Evolutionary conservation across 37 sponge, comb jelly and placozoan genomes (phyloP).

Genomic region (Beroe ovata): DNA sequence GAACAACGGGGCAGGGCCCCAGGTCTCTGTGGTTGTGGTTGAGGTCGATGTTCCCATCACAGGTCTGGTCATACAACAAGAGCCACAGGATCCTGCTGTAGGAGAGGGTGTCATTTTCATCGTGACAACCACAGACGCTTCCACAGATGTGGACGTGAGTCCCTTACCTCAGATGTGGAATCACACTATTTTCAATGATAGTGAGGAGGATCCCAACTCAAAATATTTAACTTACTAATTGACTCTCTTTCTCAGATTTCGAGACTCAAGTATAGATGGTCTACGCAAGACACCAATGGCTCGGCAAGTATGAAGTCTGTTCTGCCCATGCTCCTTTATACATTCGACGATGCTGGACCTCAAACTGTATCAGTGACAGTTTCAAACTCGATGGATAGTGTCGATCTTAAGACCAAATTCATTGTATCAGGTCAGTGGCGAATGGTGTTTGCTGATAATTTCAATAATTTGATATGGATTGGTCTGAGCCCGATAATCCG

Average conservation of each 20-base stretch:
- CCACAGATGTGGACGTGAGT: constrained; percentile 15
- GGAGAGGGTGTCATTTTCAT: constrained; percentile 36
- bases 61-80: not conserved
- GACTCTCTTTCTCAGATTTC: not conserved
- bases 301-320: not conserved
- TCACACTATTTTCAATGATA: not conserved
- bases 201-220: too few relatives aligned
- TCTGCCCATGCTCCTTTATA: constrained; percentile 33
- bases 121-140: not conserved
- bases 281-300: not conserved
- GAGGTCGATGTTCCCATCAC: constrained; percentile 14
- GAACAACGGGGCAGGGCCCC: constrained; percentile 15
- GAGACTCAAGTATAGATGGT: constrained; percentile 19
- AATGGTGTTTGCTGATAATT: not conserved
- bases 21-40: not conserved
- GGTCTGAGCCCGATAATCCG: too few relatives aligned
- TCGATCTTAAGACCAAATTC: not conserved
- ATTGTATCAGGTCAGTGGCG: not conserved
- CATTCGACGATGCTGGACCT: not conserved
- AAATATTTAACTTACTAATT: not conserved
- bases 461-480: too few relatives aligned
- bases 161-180: not conserved
- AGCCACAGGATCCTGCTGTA: constrained; percentile 22
- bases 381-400: constrained; percentile 2
- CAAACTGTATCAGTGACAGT: constrained; percentile 16